phyloP scores from a whole-genome alignment of 92 coral and sea anemone genomes.

The Anthopleura xanthogrammica region DNA sequence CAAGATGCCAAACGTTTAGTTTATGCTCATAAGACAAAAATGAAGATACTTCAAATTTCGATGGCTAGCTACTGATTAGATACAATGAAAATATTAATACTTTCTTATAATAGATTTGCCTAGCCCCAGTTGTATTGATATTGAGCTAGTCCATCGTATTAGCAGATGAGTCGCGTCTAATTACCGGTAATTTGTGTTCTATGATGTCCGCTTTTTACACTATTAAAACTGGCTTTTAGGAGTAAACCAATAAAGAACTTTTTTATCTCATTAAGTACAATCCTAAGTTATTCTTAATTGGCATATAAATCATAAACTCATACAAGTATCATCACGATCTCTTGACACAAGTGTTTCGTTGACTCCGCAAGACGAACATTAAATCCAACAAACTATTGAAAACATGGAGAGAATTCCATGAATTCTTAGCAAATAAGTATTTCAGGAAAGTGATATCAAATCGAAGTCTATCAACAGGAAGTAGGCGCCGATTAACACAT shows the following conservation, averaged over 20 bases:
- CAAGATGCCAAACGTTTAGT: too few species aligned
- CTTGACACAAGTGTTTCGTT: background rate
- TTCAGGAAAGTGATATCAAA: slow-evolving; percentile 6
- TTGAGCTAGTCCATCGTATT: too few species aligned
- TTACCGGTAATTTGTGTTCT: too few species aligned
- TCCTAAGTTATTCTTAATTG: slow-evolving; percentile 2
- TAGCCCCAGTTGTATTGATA: too few species aligned
- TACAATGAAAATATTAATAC: too few species aligned
- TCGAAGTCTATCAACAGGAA: background rate
- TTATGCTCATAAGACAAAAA: too few species aligned
- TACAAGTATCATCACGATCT: background rate
- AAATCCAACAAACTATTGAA: background rate
- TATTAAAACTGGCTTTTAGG: background rate
- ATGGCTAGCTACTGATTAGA: too few species aligned
- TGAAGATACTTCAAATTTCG: too few species aligned
- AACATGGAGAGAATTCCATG: background rate
- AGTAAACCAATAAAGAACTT: background rate
- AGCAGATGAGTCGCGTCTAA: too few species aligned
- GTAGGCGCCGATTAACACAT: slow-evolving; percentile 7
- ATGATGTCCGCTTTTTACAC: background rate
- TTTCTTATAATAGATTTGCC: too few species aligned
- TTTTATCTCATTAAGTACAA: background rate
- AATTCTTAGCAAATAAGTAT: background rate
- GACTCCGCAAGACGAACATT: background rate
- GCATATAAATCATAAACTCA: background rate